Percentiles rank a stretch among this genome's conserved stretches.
These are phyloP conservation scores for Aspidapion aeneum DNA, from an alignment of 2,888 invertebrate genomes.

Conservation along the genomic window DNA sequence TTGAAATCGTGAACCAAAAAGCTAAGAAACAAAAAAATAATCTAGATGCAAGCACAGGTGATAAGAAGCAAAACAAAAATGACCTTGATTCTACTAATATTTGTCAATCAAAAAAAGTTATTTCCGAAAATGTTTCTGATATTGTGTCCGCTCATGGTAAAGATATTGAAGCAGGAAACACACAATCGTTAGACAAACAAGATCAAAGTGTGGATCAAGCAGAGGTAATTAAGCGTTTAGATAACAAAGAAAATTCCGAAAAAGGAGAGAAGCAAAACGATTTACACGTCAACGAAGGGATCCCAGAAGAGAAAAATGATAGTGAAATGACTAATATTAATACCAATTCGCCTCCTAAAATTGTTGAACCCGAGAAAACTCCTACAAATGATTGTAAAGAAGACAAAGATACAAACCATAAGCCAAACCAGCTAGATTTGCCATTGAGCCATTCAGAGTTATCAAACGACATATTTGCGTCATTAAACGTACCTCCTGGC, in stretches of 20 bases:
- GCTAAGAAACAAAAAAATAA: background rate
- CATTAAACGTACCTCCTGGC: slow-evolving; percentile 54
- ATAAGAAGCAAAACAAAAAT: slow-evolving; percentile 1
- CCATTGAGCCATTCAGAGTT: slow-evolving; percentile 49
- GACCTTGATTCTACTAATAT: too few relatives aligned
- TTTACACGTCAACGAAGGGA: slow-evolving; percentile 13
- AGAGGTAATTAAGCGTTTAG: background rate
- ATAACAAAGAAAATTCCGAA: slow-evolving; percentile 9
- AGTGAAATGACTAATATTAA: too few relatives aligned
- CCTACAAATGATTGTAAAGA: background rate
- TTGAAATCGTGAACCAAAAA: slow-evolving; percentile 6
- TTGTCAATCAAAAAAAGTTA: too few relatives aligned
- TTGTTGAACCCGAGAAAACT: background rate
- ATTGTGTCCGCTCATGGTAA: too few relatives aligned
- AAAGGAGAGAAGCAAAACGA: slow-evolving; percentile 4
- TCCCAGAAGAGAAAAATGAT: slow-evolving; percentile 13
- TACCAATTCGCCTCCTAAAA: too few relatives aligned
- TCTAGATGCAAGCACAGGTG: slow-evolving; percentile 14
- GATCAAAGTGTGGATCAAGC: background rate
- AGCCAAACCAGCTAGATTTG: slow-evolving; percentile 5
- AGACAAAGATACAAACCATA: too few relatives aligned
- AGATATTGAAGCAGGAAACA: background rate
- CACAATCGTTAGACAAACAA: background rate
- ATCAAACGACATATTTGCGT: slow-evolving; percentile 59
- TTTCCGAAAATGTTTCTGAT: too few relatives aligned